Percentiles rank a stretch among this genome's conserved stretches.
Evolutionary conservation across 2,113 vertebrate genomes (phyloP).

Genomic region (Dicrurus megarhynchus): DNA sequence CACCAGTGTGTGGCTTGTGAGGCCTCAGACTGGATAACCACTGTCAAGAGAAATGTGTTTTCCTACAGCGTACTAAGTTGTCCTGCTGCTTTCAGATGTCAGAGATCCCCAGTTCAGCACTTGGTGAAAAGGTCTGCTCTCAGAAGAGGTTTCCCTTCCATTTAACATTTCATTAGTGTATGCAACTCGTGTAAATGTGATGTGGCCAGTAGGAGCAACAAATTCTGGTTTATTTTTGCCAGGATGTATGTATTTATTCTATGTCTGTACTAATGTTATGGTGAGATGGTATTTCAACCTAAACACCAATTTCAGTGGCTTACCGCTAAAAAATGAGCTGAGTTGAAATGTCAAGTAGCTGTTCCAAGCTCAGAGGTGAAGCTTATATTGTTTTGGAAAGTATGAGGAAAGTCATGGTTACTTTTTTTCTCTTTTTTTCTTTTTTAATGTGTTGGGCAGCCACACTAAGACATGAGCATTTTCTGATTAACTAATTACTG

Average conservation of each 20-base stretch:
- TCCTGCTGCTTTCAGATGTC: constrained; percentile 65
- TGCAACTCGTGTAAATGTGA: neutral
- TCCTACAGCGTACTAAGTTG: constrained; percentile 47
- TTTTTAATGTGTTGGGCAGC: constrained; percentile 41
- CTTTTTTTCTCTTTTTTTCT: neutral
- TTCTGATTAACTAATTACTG: constrained; percentile 67
- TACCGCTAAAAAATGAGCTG: constrained; percentile 37
- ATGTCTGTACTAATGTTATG: constrained; percentile 18
- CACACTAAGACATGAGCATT: constrained; percentile 45
- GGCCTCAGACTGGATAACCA: constrained; percentile 59
- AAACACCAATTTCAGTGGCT: constrained; percentile 38
- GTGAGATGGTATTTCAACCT: constrained; percentile 37
- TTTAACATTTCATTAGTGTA: constrained; percentile 43
- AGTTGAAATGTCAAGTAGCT: constrained; percentile 57
- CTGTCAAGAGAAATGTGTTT: constrained; percentile 69
- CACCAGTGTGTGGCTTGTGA: constrained; percentile 49
- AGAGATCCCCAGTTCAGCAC: constrained; percentile 38
- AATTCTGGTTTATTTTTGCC: constrained; percentile 43
- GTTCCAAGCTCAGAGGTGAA: constrained; percentile 60
- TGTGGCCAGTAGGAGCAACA: neutral
- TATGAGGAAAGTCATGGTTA: constrained; percentile 56
- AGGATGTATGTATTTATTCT: constrained; percentile 33
- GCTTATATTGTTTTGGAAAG: constrained; percentile 63
- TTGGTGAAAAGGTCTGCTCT: constrained; percentile 47
- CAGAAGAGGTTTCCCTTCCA: constrained; percentile 29